Conservation (phyloP, 2,888 invertebrate species). For the Escarpia spicata region DNA sequence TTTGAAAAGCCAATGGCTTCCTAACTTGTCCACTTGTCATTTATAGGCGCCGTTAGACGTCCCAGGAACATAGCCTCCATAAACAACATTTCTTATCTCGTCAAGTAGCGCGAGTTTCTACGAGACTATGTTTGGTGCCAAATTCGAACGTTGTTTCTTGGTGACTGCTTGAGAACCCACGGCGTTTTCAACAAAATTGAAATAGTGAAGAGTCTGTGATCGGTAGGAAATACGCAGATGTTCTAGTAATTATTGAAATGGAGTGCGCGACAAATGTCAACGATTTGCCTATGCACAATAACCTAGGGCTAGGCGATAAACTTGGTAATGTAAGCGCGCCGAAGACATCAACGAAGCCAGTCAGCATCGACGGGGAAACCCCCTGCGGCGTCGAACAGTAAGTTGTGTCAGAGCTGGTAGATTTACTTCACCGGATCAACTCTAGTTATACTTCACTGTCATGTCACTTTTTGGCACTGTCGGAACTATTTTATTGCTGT, state of each 20-base stretch:
- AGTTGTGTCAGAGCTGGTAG: background rate
- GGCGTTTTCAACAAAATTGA: background rate
- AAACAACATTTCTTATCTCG: background rate
- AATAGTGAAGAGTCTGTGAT: background rate
- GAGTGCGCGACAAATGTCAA: constrained; percentile 7
- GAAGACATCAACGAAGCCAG: background rate
- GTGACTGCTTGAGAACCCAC: background rate
- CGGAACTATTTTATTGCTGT: background rate
- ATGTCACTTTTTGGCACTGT: background rate
- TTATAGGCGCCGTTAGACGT: background rate
- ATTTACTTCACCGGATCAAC: no score
- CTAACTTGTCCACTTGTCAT: no score
- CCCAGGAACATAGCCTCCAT: background rate
- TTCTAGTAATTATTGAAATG: background rate
- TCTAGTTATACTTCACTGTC: no score
- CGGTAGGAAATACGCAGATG: background rate
- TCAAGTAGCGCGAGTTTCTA: background rate
- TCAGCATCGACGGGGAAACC: constrained; percentile 2
- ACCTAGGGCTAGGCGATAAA: background rate
- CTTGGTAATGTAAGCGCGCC: background rate
- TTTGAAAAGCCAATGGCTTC: no score
- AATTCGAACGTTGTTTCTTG: background rate
- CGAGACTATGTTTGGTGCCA: constrained; percentile 6
- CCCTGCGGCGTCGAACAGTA: background rate
- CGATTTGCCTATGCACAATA: background rate